Conservation (phyloP, 2,888 invertebrate species). For the Cryptus viduatorius region DNA sequence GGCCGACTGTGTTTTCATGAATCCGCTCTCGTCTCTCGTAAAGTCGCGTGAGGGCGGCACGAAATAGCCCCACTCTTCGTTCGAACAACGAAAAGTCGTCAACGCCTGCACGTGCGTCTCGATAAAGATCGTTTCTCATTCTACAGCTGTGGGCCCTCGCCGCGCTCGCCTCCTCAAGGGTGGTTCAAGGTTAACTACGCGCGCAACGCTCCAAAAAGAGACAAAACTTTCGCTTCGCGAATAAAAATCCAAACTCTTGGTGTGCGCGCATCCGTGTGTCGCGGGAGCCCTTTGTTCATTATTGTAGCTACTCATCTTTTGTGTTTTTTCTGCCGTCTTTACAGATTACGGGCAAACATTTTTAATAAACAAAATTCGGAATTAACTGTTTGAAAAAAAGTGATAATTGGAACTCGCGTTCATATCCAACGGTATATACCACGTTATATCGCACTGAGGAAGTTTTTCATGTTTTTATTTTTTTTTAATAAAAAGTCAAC, state of each 20-base stretch:
- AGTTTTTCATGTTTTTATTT: not conserved
- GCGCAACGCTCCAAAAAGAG: not conserved
- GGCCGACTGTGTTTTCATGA: conserved; percentile 24
- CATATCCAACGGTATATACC: too few species aligned
- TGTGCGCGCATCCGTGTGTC: not conserved
- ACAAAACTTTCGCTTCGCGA: conserved; percentile 3
- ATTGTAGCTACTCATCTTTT: not conserved
- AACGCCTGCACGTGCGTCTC: conserved; percentile 12
- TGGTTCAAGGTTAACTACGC: not conserved
- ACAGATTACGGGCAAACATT: too few species aligned
- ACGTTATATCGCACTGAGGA: too few species aligned
- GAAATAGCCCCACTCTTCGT: conserved; percentile 5
- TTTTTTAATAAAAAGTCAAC: not conserved
- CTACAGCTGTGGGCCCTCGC: not conserved
- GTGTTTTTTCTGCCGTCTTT: not conserved
- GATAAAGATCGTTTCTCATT: conserved; percentile 18
- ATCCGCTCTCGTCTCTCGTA: not conserved
- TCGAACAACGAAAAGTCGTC: conserved; percentile 11
- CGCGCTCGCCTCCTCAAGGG: not conserved
- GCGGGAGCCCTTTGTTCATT: not conserved
- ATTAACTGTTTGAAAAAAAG: too few species aligned
- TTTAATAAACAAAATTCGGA: not conserved
- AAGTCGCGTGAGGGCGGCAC: conserved; percentile 1
- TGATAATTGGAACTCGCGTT: too few species aligned
- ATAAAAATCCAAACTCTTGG: not conserved